Evolutionary conservation across 2,888 invertebrate genomes (phyloP).

Genomic region (Acanthacorydalis orientalis): DNA sequence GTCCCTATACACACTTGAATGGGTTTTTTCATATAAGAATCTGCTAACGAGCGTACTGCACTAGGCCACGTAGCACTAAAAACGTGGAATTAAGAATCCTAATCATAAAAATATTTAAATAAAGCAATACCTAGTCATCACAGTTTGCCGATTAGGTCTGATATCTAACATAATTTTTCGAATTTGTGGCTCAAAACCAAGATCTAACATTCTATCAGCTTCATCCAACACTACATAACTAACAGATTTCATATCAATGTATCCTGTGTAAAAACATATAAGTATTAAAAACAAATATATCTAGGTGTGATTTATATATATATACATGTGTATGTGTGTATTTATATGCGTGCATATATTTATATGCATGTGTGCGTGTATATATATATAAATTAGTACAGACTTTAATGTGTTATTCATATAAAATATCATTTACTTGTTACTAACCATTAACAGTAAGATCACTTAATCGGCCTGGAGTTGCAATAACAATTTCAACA

Average conservation of each 20-base stretch:
- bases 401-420: too few species aligned
- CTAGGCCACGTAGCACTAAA: conserved; percentile 83
- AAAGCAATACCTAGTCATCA: conserved; percentile 64
- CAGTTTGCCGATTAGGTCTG: conserved; percentile 80
- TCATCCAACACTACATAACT: conserved; percentile 88
- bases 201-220: conserved; percentile 74
- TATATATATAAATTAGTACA: too few species aligned
- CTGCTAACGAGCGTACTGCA: conserved; percentile 70
- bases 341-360: too few species aligned
- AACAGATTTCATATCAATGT: conserved; percentile 59
- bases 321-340: too few species aligned
- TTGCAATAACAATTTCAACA: conserved; percentile 91
- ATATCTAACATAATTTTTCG: conserved; percentile 63
- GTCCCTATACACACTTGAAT: conserved; percentile 81
- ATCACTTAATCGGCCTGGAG: conserved; percentile 86
- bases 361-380: too few species aligned
- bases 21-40: conserved; percentile 76
- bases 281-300: too few species aligned
- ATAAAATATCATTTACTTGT: too few species aligned
- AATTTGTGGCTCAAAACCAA: conserved; percentile 82
- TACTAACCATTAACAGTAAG: conserved; percentile 26
- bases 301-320: too few species aligned
- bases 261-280: conserved; percentile 19
- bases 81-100: not conserved
- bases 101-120: not conserved